These are phyloP conservation scores for Sminthurinus aureus DNA, from an alignment of 2,888 invertebrate species.

Conservation along the genomic window DNA sequence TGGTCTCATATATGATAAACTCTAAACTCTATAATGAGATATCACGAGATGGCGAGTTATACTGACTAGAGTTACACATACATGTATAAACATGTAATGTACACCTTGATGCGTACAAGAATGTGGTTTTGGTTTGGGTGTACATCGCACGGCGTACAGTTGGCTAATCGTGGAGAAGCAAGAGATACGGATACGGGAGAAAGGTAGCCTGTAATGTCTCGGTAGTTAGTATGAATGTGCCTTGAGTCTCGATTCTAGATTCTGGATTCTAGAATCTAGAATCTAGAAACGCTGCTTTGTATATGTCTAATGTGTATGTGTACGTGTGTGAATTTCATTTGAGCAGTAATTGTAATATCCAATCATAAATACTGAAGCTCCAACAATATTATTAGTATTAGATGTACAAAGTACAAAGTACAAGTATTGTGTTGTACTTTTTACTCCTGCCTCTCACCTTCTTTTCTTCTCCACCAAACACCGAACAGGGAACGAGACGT, in stretches of 20 bases:
- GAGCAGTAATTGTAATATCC: constrained; percentile 10
- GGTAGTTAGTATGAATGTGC: no score
- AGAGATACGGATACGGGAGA: background rate
- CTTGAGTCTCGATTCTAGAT: no score
- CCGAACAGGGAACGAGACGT: no score
- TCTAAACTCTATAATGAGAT: background rate
- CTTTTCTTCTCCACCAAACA: no score
- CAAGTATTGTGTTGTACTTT: no score
- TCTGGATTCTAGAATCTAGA: no score
- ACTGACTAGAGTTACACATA: background rate
- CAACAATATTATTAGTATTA: constrained; percentile 5
- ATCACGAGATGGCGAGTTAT: background rate
- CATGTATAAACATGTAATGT: background rate
- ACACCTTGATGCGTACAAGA: no score
- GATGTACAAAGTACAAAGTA: background rate
- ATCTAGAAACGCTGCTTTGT: background rate
- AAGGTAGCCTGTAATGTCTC: background rate
- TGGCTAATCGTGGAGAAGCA: background rate
- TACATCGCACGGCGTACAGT: background rate
- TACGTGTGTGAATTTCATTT: constrained; percentile 2
- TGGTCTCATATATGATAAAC: constrained; percentile 5
- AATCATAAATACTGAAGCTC: constrained; percentile 8
- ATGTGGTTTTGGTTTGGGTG: background rate
- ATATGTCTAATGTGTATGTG: background rate
- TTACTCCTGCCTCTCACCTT: no score